A percentile compares a stretch with the other conserved stretches of the same genome.
Evolutionary conservation across 1,140 invertebrate species (phyloP).

Genomic region (Gyrodactylus bullatarudis): DNA sequence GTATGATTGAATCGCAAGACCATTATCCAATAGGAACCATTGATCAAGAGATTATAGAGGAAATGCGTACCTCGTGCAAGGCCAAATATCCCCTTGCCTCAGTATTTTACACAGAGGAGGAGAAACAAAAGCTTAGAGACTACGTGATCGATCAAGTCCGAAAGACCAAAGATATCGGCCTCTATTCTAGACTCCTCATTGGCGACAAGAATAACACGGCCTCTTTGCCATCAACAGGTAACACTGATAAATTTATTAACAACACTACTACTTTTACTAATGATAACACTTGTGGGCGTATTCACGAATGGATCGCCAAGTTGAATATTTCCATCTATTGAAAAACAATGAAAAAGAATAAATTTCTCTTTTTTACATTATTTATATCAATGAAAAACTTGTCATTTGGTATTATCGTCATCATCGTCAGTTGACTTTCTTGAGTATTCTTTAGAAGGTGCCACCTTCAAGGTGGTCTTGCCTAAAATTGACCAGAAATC

Average conservation of each 20-base stretch:
- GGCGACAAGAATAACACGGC: too few relatives aligned
- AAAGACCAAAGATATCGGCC: not conserved
- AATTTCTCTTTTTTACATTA: too few relatives aligned
- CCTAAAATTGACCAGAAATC: too few relatives aligned
- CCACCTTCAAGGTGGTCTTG: too few relatives aligned
- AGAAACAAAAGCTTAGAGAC: not conserved
- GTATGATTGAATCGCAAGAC: not conserved
- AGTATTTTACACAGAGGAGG: not conserved
- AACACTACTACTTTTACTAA: not conserved
- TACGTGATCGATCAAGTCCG: not conserved
- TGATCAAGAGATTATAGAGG: not conserved
- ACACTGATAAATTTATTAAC: too few relatives aligned
- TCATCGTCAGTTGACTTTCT: too few relatives aligned
- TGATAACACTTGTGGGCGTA: not conserved
- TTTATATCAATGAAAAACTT: too few relatives aligned
- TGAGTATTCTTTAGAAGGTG: too few relatives aligned
- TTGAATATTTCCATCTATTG: too few relatives aligned
- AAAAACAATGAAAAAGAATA: too few relatives aligned
- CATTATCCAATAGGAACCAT: not conserved
- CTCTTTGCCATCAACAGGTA: too few relatives aligned
- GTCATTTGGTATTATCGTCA: too few relatives aligned
- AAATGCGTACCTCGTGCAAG: not conserved
- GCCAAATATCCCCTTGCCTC: not conserved
- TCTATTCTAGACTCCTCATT: not conserved
- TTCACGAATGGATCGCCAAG: not conserved